A percentile compares a stretch with the other conserved stretches of the same genome.
Evolutionary conservation across 2,797 vertebrate species (phyloP).

Genomic region (Pitangus sulphuratus): DNA sequence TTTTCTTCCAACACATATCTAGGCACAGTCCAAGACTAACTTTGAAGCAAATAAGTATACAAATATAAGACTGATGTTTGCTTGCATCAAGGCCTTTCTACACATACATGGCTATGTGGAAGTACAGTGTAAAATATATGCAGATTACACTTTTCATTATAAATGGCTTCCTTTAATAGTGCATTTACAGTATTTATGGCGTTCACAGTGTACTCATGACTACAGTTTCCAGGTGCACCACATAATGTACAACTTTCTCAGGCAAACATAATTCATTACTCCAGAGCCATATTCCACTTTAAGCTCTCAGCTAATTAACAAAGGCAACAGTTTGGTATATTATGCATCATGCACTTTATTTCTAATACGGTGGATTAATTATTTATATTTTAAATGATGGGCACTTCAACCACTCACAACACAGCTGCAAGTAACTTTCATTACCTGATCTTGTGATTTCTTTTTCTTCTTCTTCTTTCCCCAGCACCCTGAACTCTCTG

Average conservation of each 20-base stretch:
- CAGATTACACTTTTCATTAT: not conserved
- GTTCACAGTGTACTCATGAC: not conserved
- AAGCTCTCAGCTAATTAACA: not conserved
- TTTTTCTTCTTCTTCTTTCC: slow-evolving; percentile 99
- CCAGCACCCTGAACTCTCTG: slow-evolving; percentile 98
- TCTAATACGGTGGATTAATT: not conserved
- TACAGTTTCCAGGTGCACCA: not conserved
- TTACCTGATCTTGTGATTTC: slow-evolving; percentile 96
- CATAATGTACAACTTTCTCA: not conserved
- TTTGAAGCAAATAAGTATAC: not conserved
- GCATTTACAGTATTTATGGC: not conserved
- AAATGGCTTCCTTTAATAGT: not conserved
- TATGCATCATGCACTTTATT: not conserved
- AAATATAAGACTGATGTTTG: not conserved
- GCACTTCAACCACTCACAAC: slow-evolving; percentile 64
- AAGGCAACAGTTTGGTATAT: not conserved
- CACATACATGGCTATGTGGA: not conserved
- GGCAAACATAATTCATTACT: not conserved
- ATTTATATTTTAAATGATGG: not conserved
- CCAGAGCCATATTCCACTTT: not conserved
- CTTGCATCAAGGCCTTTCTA: not conserved
- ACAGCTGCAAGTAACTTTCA: slow-evolving; percentile 67
- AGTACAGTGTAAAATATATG: not conserved
- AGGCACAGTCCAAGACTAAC: not conserved
- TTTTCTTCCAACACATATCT: not conserved